Evolutionary conservation across 2,888 invertebrate species (phyloP), one percentile per base, ranked within the genome.

Genomic region (Nomada hirtipes): DNA sequence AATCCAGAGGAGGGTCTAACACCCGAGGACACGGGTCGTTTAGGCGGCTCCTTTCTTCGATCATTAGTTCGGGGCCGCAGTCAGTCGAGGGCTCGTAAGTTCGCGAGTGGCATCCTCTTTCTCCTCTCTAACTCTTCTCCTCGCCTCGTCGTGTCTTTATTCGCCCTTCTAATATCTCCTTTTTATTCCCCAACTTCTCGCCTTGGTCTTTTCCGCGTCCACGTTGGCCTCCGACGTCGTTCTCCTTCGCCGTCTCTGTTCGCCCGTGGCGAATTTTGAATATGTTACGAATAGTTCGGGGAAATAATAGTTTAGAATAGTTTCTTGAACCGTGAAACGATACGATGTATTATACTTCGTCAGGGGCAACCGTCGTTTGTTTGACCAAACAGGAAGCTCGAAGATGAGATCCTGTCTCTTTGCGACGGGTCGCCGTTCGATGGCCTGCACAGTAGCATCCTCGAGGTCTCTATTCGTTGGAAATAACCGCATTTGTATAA

Each of bases 41-140:
- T 92, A 91, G 92, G 92, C 92, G 92, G 92, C 92, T 92, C 90
- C 92, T 92, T 92, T 92, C 91, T 92, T 91, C 92, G 91, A 92
- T 92, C 92, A 92, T 92, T 92, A 92, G 91, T 89, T 90, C 89
- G 84, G 79, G 65, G 86, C 89, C 82, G 86, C 84, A 88, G 77
- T 76, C 80, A 36, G 76, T 68, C 75, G 74, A 83, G 79, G 83
- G 76, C 63, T 82, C 80, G 85, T 84, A 82, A 87, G 89, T 82
- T 84, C 86, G 85, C 83, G 82, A 83, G 72, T 76, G 69, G 79
- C 77, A 87, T 75, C 73, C 80, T 77, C 86, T 79, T 77, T 77
- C 75, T 79, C 69, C 72, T 61, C 76, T 69, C 79, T 75, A 60
- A 70, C 79, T 76, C 78, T 52, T 64, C 61, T 77, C 76, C 71